phyloP scores from a whole-genome alignment of 2,797 vertebrate species.

The Pangasius larnaudii region DNA sequence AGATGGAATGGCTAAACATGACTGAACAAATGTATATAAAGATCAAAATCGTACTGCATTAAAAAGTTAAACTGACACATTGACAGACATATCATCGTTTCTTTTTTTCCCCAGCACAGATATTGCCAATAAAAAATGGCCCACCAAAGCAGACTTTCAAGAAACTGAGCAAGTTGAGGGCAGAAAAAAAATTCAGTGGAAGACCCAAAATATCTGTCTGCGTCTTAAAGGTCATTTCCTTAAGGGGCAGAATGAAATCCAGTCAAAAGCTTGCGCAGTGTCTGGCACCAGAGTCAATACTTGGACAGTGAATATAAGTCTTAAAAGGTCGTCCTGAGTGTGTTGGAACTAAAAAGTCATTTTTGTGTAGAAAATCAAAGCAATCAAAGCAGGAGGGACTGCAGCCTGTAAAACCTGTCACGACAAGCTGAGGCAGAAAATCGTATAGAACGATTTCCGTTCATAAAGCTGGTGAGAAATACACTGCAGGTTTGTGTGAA shows the following conservation, averaged over 20 bases:
- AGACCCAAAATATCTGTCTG: constrained; percentile 21
- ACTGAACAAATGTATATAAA: neutral
- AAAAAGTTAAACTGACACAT: neutral
- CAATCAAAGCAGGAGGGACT: constrained; percentile 3
- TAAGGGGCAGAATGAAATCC: constrained; percentile 4
- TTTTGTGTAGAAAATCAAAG: constrained; percentile 17
- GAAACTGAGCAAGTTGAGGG: neutral
- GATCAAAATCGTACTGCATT: neutral
- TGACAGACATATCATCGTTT: neutral
- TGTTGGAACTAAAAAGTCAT: neutral
- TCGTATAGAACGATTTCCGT: neutral
- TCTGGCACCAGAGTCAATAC: constrained; percentile 21
- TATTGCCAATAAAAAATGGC: neutral
- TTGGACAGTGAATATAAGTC: constrained; percentile 18
- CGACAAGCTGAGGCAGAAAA: constrained; percentile 13
- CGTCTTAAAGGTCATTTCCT: constrained; percentile 18
- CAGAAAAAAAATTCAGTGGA: neutral
- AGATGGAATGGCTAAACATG: neutral
- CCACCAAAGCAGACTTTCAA: neutral
- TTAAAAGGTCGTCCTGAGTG: constrained; percentile 5
- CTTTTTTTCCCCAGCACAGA: neutral
- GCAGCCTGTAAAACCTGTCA: neutral
- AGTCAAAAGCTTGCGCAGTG: constrained; percentile 14
- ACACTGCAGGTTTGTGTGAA: neutral
- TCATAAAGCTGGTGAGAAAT: neutral